Conservation (phyloP, 2,113 vertebrate genomes). For the Genyomyrus donnyi region DNA sequence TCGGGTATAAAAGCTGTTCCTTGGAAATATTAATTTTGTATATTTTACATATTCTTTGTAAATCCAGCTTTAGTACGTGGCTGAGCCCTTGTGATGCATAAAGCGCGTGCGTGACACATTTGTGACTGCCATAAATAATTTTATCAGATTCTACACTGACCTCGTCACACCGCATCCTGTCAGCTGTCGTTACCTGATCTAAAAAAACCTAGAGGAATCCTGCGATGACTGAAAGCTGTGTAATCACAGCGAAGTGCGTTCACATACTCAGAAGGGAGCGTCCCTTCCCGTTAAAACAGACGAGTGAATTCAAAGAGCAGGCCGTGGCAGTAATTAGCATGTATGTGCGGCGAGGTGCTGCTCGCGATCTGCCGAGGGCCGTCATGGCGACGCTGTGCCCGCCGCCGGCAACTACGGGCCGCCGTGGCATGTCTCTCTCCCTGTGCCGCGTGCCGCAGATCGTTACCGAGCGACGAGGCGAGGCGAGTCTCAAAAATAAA, state of each 20-base stretch:
- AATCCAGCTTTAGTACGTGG: not conserved
- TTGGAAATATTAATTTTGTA: not conserved
- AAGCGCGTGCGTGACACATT: not conserved
- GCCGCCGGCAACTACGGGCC: conserved; percentile 54
- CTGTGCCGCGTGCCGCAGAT: conserved; percentile 41
- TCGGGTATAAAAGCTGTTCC: not conserved
- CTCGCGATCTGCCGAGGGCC: conserved; percentile 32
- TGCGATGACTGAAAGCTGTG: not conserved
- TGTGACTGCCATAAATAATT: not conserved
- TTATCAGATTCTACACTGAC: not conserved
- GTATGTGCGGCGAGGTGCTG: conserved; percentile 36
- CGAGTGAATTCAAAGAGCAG: not conserved
- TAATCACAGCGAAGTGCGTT: not conserved
- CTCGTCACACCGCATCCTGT: not conserved
- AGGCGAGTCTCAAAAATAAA: conserved; percentile 1
- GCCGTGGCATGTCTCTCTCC: conserved; percentile 55
- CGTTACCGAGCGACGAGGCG: conserved; percentile 35
- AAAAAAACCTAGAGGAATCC: not conserved
- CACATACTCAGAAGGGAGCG: not conserved
- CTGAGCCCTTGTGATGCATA: not conserved
- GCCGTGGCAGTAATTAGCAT: conserved; percentile 25
- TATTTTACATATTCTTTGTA: not conserved
- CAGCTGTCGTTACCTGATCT: not conserved
- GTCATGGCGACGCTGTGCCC: conserved; percentile 37
- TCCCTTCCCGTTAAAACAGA: not conserved